Evolutionary conservation across 2,888 invertebrate species (phyloP).

Genomic region (Theretra japonica): DNA sequence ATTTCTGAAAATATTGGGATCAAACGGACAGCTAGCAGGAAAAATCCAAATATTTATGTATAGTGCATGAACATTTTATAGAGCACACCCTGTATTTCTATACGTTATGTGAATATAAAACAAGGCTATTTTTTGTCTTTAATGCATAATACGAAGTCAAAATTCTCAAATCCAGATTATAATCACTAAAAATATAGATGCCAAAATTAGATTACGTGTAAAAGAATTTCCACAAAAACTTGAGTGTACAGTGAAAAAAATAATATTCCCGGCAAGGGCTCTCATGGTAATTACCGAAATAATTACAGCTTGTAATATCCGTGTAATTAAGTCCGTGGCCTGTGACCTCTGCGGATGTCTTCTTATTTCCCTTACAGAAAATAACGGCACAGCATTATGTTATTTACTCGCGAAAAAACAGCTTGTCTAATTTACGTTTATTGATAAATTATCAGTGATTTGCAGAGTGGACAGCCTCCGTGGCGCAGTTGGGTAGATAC

Average conservation of each 20-base stretch:
- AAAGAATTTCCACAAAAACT: not conserved
- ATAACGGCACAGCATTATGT: not conserved
- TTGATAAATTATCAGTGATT: too few relatives aligned
- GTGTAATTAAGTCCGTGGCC: conserved; percentile 38
- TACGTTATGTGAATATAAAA: too few relatives aligned
- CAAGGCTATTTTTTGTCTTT: too few relatives aligned
- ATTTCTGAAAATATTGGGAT: too few relatives aligned
- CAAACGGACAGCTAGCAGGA: too few relatives aligned
- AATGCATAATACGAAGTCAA: not conserved
- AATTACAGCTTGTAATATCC: conserved; percentile 47
- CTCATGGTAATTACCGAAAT: conserved; percentile 40
- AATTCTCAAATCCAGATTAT: not conserved
- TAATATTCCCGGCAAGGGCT: not conserved
- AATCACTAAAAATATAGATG: not conserved
- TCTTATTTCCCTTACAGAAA: conserved; percentile 3
- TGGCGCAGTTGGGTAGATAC: too few relatives aligned
- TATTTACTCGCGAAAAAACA: not conserved
- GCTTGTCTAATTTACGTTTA: too few relatives aligned
- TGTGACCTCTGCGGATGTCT: conserved; percentile 7
- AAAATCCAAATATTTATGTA: too few relatives aligned
- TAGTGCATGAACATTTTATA: too few relatives aligned
- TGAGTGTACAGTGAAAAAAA: conserved; percentile 11
- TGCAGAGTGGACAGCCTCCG: too few relatives aligned
- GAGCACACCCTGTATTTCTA: too few relatives aligned
- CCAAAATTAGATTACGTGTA: not conserved